Percentiles rank a stretch among this genome's conserved stretches.
Evolutionary conservation across 2,888 invertebrate species (phyloP).

Genomic region (Eremobia ochroleuca): DNA sequence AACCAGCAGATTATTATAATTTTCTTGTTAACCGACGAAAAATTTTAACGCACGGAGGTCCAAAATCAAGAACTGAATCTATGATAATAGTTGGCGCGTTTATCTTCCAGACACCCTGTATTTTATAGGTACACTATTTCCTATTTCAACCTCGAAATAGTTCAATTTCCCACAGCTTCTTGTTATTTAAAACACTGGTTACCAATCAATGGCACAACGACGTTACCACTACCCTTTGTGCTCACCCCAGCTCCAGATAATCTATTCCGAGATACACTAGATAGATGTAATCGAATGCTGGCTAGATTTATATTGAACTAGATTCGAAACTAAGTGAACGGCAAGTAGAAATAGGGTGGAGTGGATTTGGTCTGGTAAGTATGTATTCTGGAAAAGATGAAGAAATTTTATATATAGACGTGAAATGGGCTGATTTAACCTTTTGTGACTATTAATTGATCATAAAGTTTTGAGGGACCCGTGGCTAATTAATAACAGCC

Average conservation of each 20-base stretch:
- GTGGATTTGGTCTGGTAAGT: constrained; percentile 11
- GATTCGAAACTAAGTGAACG: constrained; percentile 35
- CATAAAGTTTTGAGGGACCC: too few relatives aligned
- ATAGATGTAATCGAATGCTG: constrained; percentile 77
- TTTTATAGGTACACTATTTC: neutral
- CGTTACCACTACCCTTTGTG: constrained; percentile 54
- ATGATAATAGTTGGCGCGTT: too few relatives aligned
- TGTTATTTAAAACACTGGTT: constrained; percentile 45
- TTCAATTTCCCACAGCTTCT: constrained; percentile 2
- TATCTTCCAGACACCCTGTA: too few relatives aligned
- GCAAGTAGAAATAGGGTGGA: neutral
- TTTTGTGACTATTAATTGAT: neutral
- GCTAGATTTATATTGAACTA: constrained; percentile 74
- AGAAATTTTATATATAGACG: neutral
- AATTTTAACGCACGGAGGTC: too few relatives aligned
- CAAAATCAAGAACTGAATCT: too few relatives aligned
- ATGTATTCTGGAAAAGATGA: neutral
- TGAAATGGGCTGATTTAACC: neutral
- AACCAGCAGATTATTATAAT: too few relatives aligned
- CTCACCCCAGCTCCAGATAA: constrained; percentile 63
- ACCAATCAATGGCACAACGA: constrained; percentile 56
- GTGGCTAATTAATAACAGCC: too few relatives aligned
- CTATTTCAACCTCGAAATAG: neutral
- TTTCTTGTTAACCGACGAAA: too few relatives aligned
- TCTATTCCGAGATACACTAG: constrained; percentile 72